These are phyloP conservation scores for Sphecodes monilicornis DNA, from an alignment of 2,888 invertebrate species.

Conservation along the genomic window DNA sequence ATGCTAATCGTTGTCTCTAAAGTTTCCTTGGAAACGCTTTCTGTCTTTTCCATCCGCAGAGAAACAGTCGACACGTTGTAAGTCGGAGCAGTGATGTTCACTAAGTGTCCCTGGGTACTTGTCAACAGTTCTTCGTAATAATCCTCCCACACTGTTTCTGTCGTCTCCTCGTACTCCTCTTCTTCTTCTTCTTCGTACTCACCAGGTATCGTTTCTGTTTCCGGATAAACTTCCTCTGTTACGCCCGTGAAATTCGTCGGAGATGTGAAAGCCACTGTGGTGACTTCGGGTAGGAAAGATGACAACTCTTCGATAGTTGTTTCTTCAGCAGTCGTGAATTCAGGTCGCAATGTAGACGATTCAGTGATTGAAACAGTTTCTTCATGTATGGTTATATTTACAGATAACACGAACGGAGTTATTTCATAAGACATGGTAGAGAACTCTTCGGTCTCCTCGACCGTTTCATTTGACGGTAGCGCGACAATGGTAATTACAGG, in stretches of 20 bases:
- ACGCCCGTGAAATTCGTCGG: background rate
- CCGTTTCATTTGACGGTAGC: background rate
- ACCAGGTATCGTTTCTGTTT: background rate
- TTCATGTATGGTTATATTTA: background rate
- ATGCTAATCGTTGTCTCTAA: background rate
- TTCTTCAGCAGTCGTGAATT: background rate
- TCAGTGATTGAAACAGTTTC: background rate
- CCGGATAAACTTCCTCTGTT: conserved; percentile 12
- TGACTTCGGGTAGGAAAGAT: background rate
- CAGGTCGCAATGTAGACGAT: background rate
- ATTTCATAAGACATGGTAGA: background rate
- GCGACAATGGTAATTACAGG: background rate
- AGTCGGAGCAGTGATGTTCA: background rate
- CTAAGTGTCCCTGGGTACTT: background rate
- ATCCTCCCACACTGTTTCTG: background rate
- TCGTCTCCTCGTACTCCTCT: conserved; percentile 8
- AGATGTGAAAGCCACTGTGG: background rate
- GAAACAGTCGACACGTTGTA: background rate
- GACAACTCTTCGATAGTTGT: background rate
- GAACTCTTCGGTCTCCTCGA: background rate
- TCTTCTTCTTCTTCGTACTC: conserved; percentile 13
- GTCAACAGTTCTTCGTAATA: background rate
- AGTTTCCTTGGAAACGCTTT: background rate
- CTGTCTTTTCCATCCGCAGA: background rate
- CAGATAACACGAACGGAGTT: background rate